phyloP scores from a whole-genome alignment of 2,888 invertebrate species.

The Isotomurus palustris region DNA sequence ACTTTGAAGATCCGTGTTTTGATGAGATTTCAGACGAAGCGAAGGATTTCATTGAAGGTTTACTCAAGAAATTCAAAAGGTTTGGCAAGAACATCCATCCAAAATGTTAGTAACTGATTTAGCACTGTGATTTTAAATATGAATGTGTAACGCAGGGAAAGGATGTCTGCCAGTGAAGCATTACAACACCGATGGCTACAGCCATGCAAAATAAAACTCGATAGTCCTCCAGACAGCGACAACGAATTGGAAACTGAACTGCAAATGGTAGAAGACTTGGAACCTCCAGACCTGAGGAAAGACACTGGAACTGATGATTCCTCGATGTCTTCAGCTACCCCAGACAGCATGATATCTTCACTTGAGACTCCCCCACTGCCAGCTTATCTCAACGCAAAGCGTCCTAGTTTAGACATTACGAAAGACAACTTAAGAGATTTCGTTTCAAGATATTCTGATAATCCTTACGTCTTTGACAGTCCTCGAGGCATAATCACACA shows the following conservation, averaged over 20 bases:
- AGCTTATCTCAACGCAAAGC: slow-evolving; percentile 18
- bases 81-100: too few species aligned
- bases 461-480: slow-evolving; percentile 74
- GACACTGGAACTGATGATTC: background rate
- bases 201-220: slow-evolving; percentile 7
- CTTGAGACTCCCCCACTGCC: slow-evolving; percentile 3
- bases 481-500: slow-evolving; percentile 45
- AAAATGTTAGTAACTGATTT: too few species aligned
- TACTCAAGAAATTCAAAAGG: slow-evolving; percentile 88
- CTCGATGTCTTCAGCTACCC: slow-evolving; percentile 1
- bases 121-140: too few species aligned
- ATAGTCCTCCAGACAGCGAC: background rate
- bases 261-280: slow-evolving; percentile 3
- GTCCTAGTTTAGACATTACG: slow-evolving; percentile 50
- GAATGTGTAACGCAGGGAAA: too few species aligned
- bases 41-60: slow-evolving; percentile 88
- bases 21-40: slow-evolving; percentile 89
- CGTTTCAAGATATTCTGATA: slow-evolving; percentile 83
- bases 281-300: slow-evolving; percentile 1
- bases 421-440: slow-evolving; percentile 79
- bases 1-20: slow-evolving; percentile 96
- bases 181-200: slow-evolving; percentile 74
- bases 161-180: slow-evolving; percentile 66
- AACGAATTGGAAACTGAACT: slow-evolving; percentile 4
- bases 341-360: slow-evolving; percentile 7